phyloP scores from a whole-genome alignment of 2,888 invertebrate genomes.

The Ceramica pisi region DNA sequence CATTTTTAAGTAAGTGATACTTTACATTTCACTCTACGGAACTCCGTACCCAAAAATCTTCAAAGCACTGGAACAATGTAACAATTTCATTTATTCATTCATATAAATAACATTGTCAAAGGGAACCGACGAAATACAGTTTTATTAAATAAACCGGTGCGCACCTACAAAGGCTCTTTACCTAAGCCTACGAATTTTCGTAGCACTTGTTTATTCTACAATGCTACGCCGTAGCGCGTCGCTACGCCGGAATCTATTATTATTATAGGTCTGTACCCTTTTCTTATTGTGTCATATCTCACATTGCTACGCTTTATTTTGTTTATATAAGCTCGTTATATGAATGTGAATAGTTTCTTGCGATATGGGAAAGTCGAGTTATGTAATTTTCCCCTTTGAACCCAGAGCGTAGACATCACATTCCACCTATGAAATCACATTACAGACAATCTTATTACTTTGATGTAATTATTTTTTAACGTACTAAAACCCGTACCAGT shows the following conservation, averaged over 20 bases:
- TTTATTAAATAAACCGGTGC: slow-evolving; percentile 65
- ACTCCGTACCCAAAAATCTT: slow-evolving; percentile 48
- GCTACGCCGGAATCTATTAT: slow-evolving; percentile 70
- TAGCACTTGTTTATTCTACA: slow-evolving; percentile 83
- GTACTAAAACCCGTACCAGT: no score
- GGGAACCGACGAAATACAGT: slow-evolving; percentile 55
- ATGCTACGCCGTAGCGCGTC: slow-evolving; percentile 75
- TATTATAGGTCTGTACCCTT: slow-evolving; percentile 69
- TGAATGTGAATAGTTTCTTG: slow-evolving; percentile 52
- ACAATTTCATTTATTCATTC: slow-evolving; percentile 46
- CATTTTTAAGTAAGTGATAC: slow-evolving; percentile 33
- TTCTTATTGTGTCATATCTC: slow-evolving; percentile 68
- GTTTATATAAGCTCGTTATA: slow-evolving; percentile 58
- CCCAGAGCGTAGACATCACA: neutral
- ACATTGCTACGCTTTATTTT: slow-evolving; percentile 63
- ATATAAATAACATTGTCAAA: slow-evolving; percentile 64
- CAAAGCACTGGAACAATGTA: slow-evolving; percentile 59
- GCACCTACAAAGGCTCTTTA: slow-evolving; percentile 60
- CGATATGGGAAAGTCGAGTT: slow-evolving; percentile 24
- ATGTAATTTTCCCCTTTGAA: slow-evolving; percentile 15
- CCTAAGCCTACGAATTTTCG: slow-evolving; percentile 75
- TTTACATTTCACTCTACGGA: slow-evolving; percentile 43
- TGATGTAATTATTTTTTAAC: no score
- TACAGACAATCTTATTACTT: no score
- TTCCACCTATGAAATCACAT: neutral